Percentiles rank a stretch among this genome's conserved stretches.
These are phyloP conservation scores for Pithys albifrons DNA, from an alignment of 2,113 vertebrate genomes.

Conservation along the genomic window DNA sequence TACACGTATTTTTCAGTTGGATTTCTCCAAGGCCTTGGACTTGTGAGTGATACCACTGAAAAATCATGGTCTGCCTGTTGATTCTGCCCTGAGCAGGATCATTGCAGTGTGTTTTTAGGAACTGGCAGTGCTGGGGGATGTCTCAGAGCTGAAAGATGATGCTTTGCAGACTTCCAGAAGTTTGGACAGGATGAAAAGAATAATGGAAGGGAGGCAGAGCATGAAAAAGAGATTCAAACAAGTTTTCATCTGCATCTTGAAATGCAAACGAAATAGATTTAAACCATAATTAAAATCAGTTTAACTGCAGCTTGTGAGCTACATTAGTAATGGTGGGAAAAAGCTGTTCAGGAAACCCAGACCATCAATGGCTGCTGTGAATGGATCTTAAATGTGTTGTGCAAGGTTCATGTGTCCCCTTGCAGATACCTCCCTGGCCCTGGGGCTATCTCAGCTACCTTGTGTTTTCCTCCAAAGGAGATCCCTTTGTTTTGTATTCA, in stretches of 20 bases:
- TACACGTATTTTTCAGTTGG: background rate
- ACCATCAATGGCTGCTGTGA: background rate
- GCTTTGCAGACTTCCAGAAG: conserved; percentile 33
- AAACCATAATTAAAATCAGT: background rate
- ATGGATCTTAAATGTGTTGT: background rate
- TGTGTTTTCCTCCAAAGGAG: conserved; percentile 12
- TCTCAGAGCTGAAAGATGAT: conserved; percentile 4
- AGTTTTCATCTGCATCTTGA: background rate
- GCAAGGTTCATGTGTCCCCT: conserved; percentile 39
- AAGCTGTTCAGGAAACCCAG: background rate
- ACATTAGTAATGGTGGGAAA: background rate
- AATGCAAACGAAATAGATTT: background rate
- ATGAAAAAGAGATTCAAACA: background rate
- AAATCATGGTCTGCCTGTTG: background rate
- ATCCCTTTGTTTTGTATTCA: background rate
- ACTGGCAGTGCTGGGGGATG: background rate
- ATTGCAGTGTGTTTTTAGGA: background rate
- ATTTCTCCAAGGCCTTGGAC: background rate
- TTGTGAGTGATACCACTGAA: background rate
- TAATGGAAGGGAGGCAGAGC: background rate
- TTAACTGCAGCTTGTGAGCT: background rate
- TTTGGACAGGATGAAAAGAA: background rate
- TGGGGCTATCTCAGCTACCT: conserved; percentile 21
- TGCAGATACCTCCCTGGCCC: conserved; percentile 12
- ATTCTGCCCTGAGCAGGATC: background rate